Evolutionary conservation across 2,113 vertebrate species (phyloP).

Genomic region (Ahaetulla prasina): DNA sequence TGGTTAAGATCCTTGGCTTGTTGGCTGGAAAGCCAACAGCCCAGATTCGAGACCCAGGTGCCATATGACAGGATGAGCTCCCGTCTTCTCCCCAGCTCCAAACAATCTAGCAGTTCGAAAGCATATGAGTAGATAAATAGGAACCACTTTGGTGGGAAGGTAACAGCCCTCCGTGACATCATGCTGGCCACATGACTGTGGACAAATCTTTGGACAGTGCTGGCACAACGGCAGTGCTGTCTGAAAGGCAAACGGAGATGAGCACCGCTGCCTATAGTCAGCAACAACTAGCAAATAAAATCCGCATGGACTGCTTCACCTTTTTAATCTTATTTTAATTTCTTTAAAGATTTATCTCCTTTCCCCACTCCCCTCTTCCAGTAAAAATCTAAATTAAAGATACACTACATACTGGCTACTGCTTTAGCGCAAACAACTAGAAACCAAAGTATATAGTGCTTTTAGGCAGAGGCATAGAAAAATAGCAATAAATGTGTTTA

Average conservation of each 20-base stretch:
- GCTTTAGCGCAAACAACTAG: neutral
- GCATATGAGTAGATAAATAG: neutral
- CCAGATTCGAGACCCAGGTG: neutral
- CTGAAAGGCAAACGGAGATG: neutral
- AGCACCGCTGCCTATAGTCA: neutral
- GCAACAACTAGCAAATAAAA: neutral
- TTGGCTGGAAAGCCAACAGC: neutral
- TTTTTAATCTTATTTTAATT: neutral
- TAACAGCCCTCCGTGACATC: neutral
- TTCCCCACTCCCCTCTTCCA: neutral
- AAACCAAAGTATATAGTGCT: neutral
- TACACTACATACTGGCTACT: neutral
- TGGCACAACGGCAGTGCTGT: neutral
- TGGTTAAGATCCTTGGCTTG: neutral
- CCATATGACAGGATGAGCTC: neutral
- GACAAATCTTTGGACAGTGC: neutral
- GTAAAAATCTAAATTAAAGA: neutral
- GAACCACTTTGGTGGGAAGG: neutral
- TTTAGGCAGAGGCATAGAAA: neutral
- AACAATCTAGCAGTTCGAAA: neutral
- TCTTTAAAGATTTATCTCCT: neutral
- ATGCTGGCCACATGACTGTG: neutral
- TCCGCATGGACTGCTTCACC: neutral
- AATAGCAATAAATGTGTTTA: neutral
- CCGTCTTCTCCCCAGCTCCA: neutral